A percentile compares a stretch with the other conserved stretches of the same genome.
Evolutionary conservation across 1,140 invertebrate species (phyloP).

Genomic region (Melanaphis sacchari): DNA sequence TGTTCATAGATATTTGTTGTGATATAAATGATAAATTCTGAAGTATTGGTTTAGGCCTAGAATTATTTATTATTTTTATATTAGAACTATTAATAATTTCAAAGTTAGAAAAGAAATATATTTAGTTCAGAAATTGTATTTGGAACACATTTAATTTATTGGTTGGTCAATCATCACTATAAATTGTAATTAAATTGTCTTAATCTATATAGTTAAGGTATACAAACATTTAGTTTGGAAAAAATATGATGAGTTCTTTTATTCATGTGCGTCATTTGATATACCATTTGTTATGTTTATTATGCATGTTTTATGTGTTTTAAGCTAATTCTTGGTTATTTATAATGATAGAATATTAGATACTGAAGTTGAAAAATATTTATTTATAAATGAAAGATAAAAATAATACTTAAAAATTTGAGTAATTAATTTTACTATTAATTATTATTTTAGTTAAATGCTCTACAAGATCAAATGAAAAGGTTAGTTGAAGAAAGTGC

Average conservation of each 20-base stretch:
- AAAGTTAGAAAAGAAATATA: neutral
- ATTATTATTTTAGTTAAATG: conserved; percentile 70
- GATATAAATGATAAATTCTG: neutral
- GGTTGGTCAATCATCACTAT: too few species aligned
- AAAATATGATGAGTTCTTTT: conserved; percentile 53
- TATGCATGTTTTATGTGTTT: conserved; percentile 52
- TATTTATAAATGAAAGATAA: neutral
- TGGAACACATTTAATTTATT: too few species aligned
- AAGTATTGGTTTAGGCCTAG: neutral
- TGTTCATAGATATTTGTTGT: neutral
- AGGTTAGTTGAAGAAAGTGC: conserved; percentile 81
- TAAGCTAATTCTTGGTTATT: conserved; percentile 45
- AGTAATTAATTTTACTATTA: conserved; percentile 11
- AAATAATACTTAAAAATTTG: neutral
- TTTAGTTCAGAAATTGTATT: neutral
- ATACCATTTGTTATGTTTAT: conserved; percentile 12
- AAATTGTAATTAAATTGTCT: neutral
- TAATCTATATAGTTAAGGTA: neutral
- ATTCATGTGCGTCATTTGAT: conserved; percentile 58
- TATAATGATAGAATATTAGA: conserved; percentile 9
- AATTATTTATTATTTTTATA: neutral
- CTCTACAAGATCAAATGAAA: conserved; percentile 92
- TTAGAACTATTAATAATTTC: too few species aligned
- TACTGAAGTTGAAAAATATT: neutral
- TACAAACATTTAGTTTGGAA: neutral